Evolutionary conservation across 2,113 vertebrate species (phyloP), one percentile per base, ranked within the genome.

Genomic region (Aramus guarauna): DNA sequence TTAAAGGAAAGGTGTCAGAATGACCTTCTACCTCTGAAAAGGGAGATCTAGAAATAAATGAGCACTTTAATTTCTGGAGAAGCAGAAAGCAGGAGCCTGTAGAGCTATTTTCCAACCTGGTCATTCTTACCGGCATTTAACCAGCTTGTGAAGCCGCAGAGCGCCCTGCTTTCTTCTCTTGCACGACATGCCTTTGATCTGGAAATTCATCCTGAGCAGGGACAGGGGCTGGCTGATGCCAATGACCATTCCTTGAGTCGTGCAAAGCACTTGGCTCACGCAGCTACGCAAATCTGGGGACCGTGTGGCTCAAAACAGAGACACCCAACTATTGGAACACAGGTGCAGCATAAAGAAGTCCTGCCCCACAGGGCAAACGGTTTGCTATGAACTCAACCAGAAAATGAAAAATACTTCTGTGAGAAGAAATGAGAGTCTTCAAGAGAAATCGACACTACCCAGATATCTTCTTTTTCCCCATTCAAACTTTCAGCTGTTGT

Each of bases 271-370:
- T 90, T 73, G 85, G 59, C 63, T 74, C 15, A 19, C 36, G 8
- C 0, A 11, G 45, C 45, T 64, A 0, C 0, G 1, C 1, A 12
- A 80, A 26, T 43, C 34, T 30, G 90, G 69, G 26, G 68, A n/a
- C 26, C 10, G 5, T 0, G 3, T 2, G 4, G 60, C 60, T 89
- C 43, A 43, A 82, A 88, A n/a, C 53, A 39, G 71, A 85, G 41
- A 56, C 47, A 32, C 26, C 19, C 14, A 20, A 8, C 34, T 72
- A 2, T n/a, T 41, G 63, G 50, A 60, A 85, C 34, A 69, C 39
- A 53, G 30, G 20, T 32, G 69, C 66, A 79, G 29, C 59, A 37
- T 21, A 58, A 87, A 58, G 32, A 82, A 79, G 48, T 82, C 59
- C 32, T 62, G n/a, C 39, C 29, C 32, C 47, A 41, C n/a, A 34